Conservation (phyloP, 1,140 invertebrate genomes). For the Psix sp. region DNA sequence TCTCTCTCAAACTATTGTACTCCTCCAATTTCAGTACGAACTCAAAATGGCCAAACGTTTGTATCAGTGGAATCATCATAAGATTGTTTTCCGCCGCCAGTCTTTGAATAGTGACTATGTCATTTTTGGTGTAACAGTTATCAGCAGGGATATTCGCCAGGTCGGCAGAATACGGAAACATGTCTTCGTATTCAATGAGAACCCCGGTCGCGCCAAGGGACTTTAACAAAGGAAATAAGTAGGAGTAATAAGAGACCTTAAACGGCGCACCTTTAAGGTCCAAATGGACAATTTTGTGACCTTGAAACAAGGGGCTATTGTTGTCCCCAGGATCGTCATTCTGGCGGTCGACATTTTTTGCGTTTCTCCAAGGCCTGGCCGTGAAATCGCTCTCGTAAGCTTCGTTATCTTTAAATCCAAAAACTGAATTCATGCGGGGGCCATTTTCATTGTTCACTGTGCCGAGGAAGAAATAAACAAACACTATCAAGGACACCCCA, state of each 20-base stretch:
- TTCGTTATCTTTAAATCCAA: not conserved
- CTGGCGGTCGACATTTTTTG: slow-evolving; percentile 18
- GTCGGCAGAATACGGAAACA: slow-evolving; percentile 92
- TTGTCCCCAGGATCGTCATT: slow-evolving; percentile 23
- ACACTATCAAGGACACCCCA: slow-evolving; percentile 63
- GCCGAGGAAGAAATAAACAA: slow-evolving; percentile 70
- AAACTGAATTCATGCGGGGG: too few species aligned
- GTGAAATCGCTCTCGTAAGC: slow-evolving; percentile 59
- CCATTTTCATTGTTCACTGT: slow-evolving; percentile 65
- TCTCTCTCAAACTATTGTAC: slow-evolving; percentile 87
- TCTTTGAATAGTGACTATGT: slow-evolving; percentile 82
- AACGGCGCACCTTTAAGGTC: slow-evolving; percentile 95
- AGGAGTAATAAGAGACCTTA: slow-evolving; percentile 83
- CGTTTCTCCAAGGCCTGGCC: slow-evolving; percentile 40
- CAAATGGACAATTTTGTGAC: slow-evolving; percentile 84
- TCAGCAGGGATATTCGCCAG: slow-evolving; percentile 82
- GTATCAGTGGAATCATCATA: slow-evolving; percentile 92
- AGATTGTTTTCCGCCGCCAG: slow-evolving; percentile 83
- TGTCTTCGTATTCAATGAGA: slow-evolving; percentile 97
- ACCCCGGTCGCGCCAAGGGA: slow-evolving; percentile 90
- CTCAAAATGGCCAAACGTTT: slow-evolving; percentile 97
- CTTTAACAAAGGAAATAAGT: slow-evolving; percentile 86
- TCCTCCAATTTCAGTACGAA: slow-evolving; percentile 89
- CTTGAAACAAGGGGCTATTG: slow-evolving; percentile 62
- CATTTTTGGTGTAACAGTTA: slow-evolving; percentile 86